phyloP scores from a whole-genome alignment of 1,140 invertebrate species.

The Drosophila kikkawai region DNA sequence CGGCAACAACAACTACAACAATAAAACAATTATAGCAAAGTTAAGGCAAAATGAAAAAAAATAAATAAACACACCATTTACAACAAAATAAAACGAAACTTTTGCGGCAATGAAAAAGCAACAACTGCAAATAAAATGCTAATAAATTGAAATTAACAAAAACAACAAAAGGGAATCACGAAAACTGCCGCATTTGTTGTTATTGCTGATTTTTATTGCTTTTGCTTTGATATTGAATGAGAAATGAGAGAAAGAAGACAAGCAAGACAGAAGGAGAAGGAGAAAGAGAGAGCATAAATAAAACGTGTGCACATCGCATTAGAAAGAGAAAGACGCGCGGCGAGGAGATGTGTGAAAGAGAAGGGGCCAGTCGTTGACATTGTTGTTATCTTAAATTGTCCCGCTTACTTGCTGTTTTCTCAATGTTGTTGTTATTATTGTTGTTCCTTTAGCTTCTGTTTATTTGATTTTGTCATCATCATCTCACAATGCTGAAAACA shows the following conservation, averaged over 20 bases:
- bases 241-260: constrained; percentile 14
- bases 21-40: constrained; percentile 25
- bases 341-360: constrained; percentile 6
- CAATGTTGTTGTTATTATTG: constrained; percentile 30
- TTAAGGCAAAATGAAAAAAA: neutral
- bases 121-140: constrained; percentile 56
- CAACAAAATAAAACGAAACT: constrained; percentile 57
- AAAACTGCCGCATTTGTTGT: constrained; percentile 47
- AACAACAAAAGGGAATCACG: constrained; percentile 57
- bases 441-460: constrained; percentile 42
- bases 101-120: constrained; percentile 55
- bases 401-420: constrained; percentile 46
- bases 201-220: constrained; percentile 25
- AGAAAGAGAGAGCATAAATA: constrained; percentile 23
- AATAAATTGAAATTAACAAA: constrained; percentile 70
- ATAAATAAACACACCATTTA: constrained; percentile 6
- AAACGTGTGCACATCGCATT: constrained; percentile 62
- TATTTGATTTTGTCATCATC: constrained; percentile 77
- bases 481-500: constrained; percentile 45
- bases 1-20: constrained; percentile 8
- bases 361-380: constrained; percentile 67
- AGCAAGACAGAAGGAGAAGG: neutral
- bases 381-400: constrained; percentile 77
- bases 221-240: constrained; percentile 35
- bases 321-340: constrained; percentile 4